These are phyloP conservation scores for Hycleus phaleratus DNA, from an alignment of 1,140 invertebrate genomes.

Conservation along the genomic window DNA sequence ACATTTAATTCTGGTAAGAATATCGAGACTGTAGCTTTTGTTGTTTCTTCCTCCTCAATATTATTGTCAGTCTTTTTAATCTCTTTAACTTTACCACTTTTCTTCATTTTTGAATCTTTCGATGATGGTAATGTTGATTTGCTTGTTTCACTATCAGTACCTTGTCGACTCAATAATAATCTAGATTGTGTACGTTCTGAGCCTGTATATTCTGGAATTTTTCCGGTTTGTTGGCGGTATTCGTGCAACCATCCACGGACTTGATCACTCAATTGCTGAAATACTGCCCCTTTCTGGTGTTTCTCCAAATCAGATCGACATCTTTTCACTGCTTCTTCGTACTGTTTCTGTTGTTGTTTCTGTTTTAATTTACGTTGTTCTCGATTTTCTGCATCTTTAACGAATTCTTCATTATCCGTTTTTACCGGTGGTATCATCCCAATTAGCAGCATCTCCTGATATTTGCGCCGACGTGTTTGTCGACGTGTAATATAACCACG, in stretches of 20 bases:
- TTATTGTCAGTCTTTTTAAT: conserved; percentile 45
- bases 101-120: conserved; percentile 66
- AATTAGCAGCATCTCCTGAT: conserved; percentile 81
- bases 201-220: conserved; percentile 85
- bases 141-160: conserved; percentile 65
- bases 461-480: conserved; percentile 58
- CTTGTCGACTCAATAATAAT: conserved; percentile 69
- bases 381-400: conserved; percentile 46
- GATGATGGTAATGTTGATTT: conserved; percentile 69
- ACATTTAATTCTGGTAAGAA: conserved; percentile 51
- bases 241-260: conserved; percentile 77
- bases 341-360: conserved; percentile 50
- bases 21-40: conserved; percentile 48
- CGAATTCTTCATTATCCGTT: conserved; percentile 40
- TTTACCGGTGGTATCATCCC: conserved; percentile 54
- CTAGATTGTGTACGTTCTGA: conserved; percentile 81
- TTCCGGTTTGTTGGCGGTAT: conserved; percentile 71
- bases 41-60: conserved; percentile 48
- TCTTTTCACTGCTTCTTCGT: conserved; percentile 49
- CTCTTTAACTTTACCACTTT: conserved; percentile 52
- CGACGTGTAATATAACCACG: conserved; percentile 66
- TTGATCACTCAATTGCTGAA: conserved; percentile 77
- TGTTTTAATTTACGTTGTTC: conserved; percentile 47
- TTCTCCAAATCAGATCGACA: conserved; percentile 53
- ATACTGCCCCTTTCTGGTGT: conserved; percentile 58